A percentile compares a stretch with the other conserved stretches of the same genome.
These are phyloP conservation scores for Tinamus guttatus DNA, from an alignment of 2,113 vertebrate genomes.

Conservation along the genomic window DNA sequence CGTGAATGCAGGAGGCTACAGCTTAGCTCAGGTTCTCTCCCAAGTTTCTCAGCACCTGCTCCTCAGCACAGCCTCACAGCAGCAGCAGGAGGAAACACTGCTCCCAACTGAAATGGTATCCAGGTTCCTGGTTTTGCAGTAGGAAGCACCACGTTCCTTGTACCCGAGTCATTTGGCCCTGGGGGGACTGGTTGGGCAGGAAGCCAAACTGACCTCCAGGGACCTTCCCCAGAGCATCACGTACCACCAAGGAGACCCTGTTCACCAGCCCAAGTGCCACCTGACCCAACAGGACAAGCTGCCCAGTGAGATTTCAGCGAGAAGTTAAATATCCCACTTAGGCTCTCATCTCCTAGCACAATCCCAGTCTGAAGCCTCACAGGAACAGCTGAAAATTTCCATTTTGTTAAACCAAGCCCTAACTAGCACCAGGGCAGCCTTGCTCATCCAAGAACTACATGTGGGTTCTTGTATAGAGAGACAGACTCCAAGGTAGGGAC, in stretches of 20 bases:
- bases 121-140: background rate
- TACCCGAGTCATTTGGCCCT: background rate
- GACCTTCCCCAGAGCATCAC: background rate
- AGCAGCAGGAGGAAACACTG: background rate
- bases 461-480: background rate
- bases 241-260: background rate
- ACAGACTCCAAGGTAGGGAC: conserved; percentile 1
- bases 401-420: conserved; percentile 31
- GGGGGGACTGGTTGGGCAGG: background rate
- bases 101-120: background rate
- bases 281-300: background rate
- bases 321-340: background rate
- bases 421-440: conserved; percentile 32
- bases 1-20: background rate
- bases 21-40: background rate
- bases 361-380: background rate
- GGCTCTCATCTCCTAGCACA: background rate
- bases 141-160: background rate
- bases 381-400: conserved; percentile 47
- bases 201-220: background rate
- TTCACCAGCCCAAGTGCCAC: background rate
- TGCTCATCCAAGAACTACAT: conserved; percentile 41
- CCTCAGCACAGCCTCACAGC: background rate
- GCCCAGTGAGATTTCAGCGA: background rate
- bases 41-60: background rate